Conservation (phyloP, 2,113 vertebrate genomes). For the Oceanites oceanicus region DNA sequence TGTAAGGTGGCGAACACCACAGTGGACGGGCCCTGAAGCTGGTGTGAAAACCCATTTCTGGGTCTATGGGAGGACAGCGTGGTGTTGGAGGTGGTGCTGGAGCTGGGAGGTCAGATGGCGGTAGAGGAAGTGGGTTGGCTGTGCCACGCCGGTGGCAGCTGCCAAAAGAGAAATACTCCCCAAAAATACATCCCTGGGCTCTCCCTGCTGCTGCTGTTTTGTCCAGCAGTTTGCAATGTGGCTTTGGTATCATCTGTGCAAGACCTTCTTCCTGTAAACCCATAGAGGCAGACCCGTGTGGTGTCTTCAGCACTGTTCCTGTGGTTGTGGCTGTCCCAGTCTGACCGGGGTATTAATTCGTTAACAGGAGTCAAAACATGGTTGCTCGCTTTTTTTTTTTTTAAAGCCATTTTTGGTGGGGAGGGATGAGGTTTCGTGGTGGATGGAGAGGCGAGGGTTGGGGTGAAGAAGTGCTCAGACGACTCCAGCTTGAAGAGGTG, state of each 20-base stretch:
- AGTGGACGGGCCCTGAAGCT: background rate
- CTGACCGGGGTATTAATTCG: background rate
- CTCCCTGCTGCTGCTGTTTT: background rate
- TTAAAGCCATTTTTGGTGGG: background rate
- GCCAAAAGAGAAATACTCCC: background rate
- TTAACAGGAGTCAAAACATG: background rate
- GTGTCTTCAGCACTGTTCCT: background rate
- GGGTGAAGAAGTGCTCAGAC: background rate
- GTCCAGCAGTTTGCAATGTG: background rate
- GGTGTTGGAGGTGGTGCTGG: background rate
- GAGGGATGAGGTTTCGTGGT: background rate
- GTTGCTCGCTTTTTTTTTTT: background rate
- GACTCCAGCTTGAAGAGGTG: background rate
- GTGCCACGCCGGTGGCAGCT: rapidly evolving
- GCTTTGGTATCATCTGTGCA: background rate
- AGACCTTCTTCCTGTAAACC: background rate
- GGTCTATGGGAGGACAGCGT: background rate
- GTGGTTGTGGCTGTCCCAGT: too few species aligned
- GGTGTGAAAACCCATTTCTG: background rate
- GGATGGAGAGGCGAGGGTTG: rapidly evolving
- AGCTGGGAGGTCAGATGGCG: background rate
- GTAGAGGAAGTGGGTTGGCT: background rate
- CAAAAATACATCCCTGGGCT: background rate
- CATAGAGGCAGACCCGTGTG: rapidly evolving
- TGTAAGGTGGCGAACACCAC: background rate